phyloP scores from a whole-genome alignment of 2,888 invertebrate genomes.

The Scaptodrosophila latifasciaeformis region DNA sequence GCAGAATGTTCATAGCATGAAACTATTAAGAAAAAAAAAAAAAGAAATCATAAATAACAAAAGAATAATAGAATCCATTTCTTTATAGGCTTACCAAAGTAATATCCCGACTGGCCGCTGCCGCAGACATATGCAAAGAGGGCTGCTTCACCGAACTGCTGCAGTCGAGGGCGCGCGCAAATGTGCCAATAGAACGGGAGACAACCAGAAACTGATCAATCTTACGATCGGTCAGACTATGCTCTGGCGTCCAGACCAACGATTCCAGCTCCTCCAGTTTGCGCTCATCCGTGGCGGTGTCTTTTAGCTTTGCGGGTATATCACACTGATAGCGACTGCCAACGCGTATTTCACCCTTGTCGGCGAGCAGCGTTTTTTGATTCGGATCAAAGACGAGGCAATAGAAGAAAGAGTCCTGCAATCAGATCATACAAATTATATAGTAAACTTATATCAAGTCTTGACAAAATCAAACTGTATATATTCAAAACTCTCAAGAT shows the following conservation, averaged over 20 bases:
- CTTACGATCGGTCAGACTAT: constrained; percentile 93
- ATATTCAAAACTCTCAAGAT: not conserved
- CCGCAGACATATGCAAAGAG: constrained; percentile 98
- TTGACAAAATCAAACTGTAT: not conserved
- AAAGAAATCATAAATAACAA: no score
- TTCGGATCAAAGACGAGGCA: constrained; percentile 99
- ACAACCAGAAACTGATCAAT: constrained; percentile 99
- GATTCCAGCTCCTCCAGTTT: constrained; percentile 88
- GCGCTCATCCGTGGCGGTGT: constrained; percentile 81
- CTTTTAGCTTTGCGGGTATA: constrained; percentile 86
- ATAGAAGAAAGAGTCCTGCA: constrained; percentile 98
- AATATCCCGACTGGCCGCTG: constrained; percentile 98
- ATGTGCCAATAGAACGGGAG: constrained; percentile 96
- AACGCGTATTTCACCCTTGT: constrained; percentile 95
- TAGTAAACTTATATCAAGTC: not conserved
- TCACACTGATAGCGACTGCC: constrained; percentile 98
- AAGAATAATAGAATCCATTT: no score
- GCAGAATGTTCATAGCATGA: constrained; percentile 98
- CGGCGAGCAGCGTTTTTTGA: constrained; percentile 98
- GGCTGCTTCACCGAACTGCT: constrained; percentile 99
- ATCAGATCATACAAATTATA: constrained; percentile 1
- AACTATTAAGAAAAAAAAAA: constrained; percentile 79
- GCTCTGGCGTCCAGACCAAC: constrained; percentile 95
- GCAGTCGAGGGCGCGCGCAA: constrained; percentile 98
- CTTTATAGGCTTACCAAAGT: constrained; percentile 87